Percentiles rank a stretch among this genome's conserved stretches.
These are phyloP conservation scores for Hemichromis elongatus DNA, from an alignment of 2,113 vertebrate genomes.

Conservation along the genomic window DNA sequence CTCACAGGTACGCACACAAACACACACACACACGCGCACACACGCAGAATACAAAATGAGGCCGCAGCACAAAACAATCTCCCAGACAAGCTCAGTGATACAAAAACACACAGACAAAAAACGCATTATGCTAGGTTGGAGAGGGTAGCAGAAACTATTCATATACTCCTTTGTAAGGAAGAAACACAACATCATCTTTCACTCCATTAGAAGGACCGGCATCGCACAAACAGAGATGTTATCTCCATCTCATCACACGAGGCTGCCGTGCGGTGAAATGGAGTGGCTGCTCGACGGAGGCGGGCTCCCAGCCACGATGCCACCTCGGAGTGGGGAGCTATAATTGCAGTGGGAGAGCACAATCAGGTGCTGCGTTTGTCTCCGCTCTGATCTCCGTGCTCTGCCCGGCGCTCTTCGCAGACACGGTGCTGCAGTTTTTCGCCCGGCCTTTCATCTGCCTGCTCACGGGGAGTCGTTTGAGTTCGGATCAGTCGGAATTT, in stretches of 20 bases:
- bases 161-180: constrained; percentile 30
- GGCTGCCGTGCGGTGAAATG: constrained; percentile 23
- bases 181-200: constrained; percentile 40
- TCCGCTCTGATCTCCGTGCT: constrained; percentile 41
- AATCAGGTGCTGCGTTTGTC: constrained; percentile 46
- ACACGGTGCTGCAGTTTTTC: background rate
- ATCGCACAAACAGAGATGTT: constrained; percentile 2
- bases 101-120: constrained; percentile 48
- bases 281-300: constrained; percentile 27
- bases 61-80: constrained; percentile 55
- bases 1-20: constrained; percentile 52
- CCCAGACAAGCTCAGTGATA: constrained; percentile 55
- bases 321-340: constrained; percentile 17
- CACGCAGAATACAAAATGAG: constrained; percentile 60
- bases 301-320: constrained; percentile 35
- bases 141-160: constrained; percentile 30
- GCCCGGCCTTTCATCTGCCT: constrained; percentile 35
- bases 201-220: constrained; percentile 10
- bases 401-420: constrained; percentile 8
- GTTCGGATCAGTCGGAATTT: constrained; percentile 34
- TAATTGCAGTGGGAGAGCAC: constrained; percentile 46
- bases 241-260: constrained; percentile 30
- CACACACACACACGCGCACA: background rate
- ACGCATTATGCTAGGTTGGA: constrained; percentile 26
- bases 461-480: constrained; percentile 31